Evolutionary conservation across 1,140 invertebrate species (phyloP), one percentile per base, ranked within the genome.

Genomic region (Pseudobourletiella spinata): DNA sequence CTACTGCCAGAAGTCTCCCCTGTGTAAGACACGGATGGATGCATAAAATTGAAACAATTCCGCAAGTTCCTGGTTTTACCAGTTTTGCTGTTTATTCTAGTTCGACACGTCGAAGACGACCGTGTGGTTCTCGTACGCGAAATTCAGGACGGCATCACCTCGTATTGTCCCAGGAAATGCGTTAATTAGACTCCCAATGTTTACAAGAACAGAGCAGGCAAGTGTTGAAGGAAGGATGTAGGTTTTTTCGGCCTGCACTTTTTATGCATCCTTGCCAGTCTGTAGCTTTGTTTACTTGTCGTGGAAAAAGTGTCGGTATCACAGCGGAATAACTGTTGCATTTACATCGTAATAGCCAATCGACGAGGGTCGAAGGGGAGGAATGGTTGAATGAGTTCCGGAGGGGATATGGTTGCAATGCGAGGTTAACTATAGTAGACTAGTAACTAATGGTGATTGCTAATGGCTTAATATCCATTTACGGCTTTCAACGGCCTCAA

Each of bases 111-210:
- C n/a, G n/a, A n/a, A n/a, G n/a, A n/a, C n/a, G n/a, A n/a, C n/a
- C n/a, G n/a, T n/a, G n/a, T n/a, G n/a, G n/a, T n/a, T n/a, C n/a
- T n/a, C n/a, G n/a, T n/a, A n/a, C n/a, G n/a, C 32, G n/a, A 39
- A 39, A 48, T 48, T 15, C 48, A 51, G 48, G 24, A 26, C 48
- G 48, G 48, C 24, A 51, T 46, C 6, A 20, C 44, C 6, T 46
- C 18, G 14, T 51, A 22, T 25, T 51, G 48, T 51, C 28, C 22
- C 48, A 51, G 48, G 48, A 51, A 51, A 51, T 51, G 48, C 48
- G 25, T 51, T 51, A 51, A 51, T 51, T 51, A 51, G 48, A n/a
- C 8, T 25, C 16, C 14, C 48, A 51, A 51, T 26, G 3, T 51
- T 51, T 51, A 51, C 48, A 51, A 51, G 22, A n/a, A n/a, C n/a